Percentiles rank a stretch among this genome's conserved stretches.
phyloP scores from a whole-genome alignment of 1,140 invertebrate species.

The Gonioctena quinquepunctata region DNA sequence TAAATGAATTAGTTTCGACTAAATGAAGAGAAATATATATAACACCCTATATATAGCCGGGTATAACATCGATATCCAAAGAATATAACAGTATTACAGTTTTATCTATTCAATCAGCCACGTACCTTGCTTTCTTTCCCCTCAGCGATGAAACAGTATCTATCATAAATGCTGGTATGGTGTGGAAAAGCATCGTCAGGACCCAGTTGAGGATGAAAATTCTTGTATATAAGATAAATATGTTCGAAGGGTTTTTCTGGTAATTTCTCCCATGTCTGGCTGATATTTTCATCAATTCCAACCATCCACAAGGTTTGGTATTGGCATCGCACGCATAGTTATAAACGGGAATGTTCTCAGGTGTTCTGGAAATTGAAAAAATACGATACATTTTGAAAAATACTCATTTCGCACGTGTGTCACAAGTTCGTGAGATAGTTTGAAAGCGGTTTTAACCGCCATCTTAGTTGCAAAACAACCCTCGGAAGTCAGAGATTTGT shows the following conservation, averaged over 20 bases:
- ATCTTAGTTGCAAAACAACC: too few species aligned
- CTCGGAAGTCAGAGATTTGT: too few species aligned
- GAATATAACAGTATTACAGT: too few species aligned
- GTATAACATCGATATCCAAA: too few species aligned
- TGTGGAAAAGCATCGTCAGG: conserved; percentile 60
- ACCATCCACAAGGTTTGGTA: conserved; percentile 71
- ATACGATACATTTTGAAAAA: too few species aligned
- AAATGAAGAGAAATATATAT: too few species aligned
- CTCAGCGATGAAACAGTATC: conserved; percentile 46
- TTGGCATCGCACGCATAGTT: conserved; percentile 72
- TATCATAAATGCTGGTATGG: conserved; percentile 64
- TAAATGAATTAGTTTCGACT: too few species aligned
- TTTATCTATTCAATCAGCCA: too few species aligned
- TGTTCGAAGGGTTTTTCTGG: conserved; percentile 57
- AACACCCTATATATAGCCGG: too few species aligned
- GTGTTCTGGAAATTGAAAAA: conserved; percentile 55
- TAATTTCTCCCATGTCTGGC: conserved; percentile 57
- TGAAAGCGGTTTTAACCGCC: too few species aligned
- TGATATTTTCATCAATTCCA: conserved; percentile 61
- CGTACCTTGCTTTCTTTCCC: not conserved
- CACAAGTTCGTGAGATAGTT: too few species aligned
- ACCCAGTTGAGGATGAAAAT: conserved; percentile 56
- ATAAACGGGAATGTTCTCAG: conserved; percentile 64
- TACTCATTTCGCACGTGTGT: too few species aligned
- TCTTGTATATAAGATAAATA: conserved; percentile 63